Evolutionary conservation across 2,888 invertebrate species (phyloP), one percentile per base, ranked within the genome.

Genomic region (Tridacna crocea): DNA sequence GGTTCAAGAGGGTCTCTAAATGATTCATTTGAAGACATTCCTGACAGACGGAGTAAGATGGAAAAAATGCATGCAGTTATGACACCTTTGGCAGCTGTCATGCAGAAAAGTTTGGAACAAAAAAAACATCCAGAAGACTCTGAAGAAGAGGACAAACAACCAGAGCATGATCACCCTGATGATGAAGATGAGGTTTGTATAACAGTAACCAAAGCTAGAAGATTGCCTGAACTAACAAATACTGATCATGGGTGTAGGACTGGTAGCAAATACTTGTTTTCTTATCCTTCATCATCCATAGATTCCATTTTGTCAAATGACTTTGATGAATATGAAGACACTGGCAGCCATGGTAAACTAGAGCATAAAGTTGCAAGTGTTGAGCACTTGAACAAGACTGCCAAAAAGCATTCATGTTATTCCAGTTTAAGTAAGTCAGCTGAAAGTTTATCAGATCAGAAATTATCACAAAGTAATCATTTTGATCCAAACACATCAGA

Each of bases 31-130:
- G 86, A 87, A n/a, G 87, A 84, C 58, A 66, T 77, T 26, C 82
- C 84, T n/a, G 83, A 84, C 61, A 86, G 88, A 55, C 88, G 80
- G 60, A 87, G 86, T 72, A 81, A 81, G 46, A 85, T 89, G 83
- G 88, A 88, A 66, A 89, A 81, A 79, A 88, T 89, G 76, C 84
- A 88, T 83, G 88, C 84, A 58, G 84, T 89, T 24, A 82, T 86
- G 4, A 89, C 89, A n/a, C 88, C 88, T 10, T 68, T 89, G 58
- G 84, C 88, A 51, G 79, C 81, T 27, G 79, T 88, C 26, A 74
- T 74, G 68, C 72, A 82, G 70, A 80, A 74, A 36, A 70, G 61
- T 65, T 47, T 80, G 58, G 75, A 72, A n/a, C 60, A 70, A 65
- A 72, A 70, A 13, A 60, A 79, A 63, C 26, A 60, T 26, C 60